Evolutionary conservation across 2,888 invertebrate species (phyloP).

Genomic region (Idaea biselata): DNA sequence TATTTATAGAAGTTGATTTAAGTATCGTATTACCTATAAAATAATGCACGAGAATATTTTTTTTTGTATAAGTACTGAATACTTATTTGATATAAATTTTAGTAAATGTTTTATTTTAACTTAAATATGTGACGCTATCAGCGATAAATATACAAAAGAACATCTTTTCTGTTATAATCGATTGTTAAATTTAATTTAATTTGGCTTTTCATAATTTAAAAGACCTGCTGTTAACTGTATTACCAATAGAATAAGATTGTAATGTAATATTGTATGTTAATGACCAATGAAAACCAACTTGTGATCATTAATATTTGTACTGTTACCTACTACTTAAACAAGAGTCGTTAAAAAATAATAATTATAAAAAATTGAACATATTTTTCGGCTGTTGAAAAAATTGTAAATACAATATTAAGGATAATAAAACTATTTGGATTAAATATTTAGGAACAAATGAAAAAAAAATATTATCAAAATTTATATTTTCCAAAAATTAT

Average conservation of each 20-base stretch:
- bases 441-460: constrained; percentile 77
- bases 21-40: constrained; percentile 52
- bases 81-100: background rate
- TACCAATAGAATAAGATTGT: constrained; percentile 72
- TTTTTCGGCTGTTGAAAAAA: constrained; percentile 81
- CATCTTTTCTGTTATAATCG: too few species aligned
- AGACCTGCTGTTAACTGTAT: constrained; percentile 77
- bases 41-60: constrained; percentile 49
- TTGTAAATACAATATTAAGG: constrained; percentile 81
- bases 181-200: background rate
- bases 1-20: constrained; percentile 66
- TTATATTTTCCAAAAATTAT: constrained; percentile 81
- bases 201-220: constrained; percentile 19
- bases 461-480: constrained; percentile 80
- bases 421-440: constrained; percentile 81
- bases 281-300: constrained; percentile 83
- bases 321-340: constrained; percentile 81
- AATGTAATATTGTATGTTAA: constrained; percentile 79
- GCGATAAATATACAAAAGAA: too few species aligned
- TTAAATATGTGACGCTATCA: too few species aligned
- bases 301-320: constrained; percentile 83
- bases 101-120: background rate
- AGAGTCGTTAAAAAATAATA: constrained; percentile 81
- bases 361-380: constrained; percentile 77
- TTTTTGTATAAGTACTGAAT: background rate